phyloP scores from a whole-genome alignment of 2,113 vertebrate genomes.

The Procavia capensis region DNA sequence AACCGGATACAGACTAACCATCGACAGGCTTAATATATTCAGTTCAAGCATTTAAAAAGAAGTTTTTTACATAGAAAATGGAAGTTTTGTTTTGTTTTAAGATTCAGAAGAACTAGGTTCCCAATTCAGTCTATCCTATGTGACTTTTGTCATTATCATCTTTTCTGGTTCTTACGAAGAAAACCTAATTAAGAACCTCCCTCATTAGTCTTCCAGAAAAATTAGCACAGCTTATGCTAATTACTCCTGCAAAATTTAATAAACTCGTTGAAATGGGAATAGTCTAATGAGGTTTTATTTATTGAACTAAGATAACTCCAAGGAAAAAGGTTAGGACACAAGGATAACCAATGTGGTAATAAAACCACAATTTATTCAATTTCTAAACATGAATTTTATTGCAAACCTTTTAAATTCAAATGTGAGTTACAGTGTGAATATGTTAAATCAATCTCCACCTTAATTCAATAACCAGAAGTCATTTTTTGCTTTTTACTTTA shows the following conservation, averaged over 20 bases:
- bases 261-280: conserved; percentile 98
- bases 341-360: conserved; percentile 88
- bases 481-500: conserved; percentile 83
- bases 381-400: conserved; percentile 90
- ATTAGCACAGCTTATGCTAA: conserved; percentile 99
- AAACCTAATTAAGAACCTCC: conserved; percentile 99
- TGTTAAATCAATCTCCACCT: conserved; percentile 89
- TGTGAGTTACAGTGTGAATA: conserved; percentile 87
- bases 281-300: conserved; percentile 99
- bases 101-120: conserved; percentile 84
- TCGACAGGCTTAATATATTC: conserved; percentile 67
- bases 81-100: conserved; percentile 72
- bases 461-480: conserved; percentile 88
- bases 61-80: conserved; percentile 70
- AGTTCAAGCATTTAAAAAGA: conserved; percentile 25
- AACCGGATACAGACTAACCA: conserved; percentile 20
- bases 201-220: conserved; percentile 99
- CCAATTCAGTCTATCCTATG: conserved; percentile 85
- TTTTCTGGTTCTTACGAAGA: conserved; percentile 95
- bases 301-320: conserved; percentile 99
- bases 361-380: conserved; percentile 91
- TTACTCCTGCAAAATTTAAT: conserved; percentile 99
- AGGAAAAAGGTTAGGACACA: conserved; percentile 92
- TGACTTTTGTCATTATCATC: conserved; percentile 91
- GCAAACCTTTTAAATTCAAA: conserved; percentile 92